Percentiles rank a stretch among this genome's conserved stretches.
These are phyloP conservation scores for Catharus bicknelli DNA, from an alignment of 2,113 vertebrate species.

Conservation along the genomic window DNA sequence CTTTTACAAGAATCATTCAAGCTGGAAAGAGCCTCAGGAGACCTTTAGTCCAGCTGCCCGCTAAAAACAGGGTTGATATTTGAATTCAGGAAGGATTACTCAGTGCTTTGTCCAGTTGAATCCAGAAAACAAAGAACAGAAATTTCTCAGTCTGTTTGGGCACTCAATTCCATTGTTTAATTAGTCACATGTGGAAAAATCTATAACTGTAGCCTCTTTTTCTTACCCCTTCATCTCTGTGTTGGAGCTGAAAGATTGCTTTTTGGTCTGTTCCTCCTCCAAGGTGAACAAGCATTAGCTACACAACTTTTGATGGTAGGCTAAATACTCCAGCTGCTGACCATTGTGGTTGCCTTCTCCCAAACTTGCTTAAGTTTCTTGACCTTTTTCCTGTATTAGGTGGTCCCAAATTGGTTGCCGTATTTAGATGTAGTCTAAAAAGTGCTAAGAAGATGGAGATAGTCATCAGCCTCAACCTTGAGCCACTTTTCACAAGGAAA, in stretches of 20 bases:
- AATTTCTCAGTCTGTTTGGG: neutral
- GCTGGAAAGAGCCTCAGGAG: neutral
- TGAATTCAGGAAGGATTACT: neutral
- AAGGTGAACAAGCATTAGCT: neutral
- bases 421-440: neutral
- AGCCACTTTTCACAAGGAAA: neutral
- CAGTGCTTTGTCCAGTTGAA: neutral
- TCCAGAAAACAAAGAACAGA: neutral
- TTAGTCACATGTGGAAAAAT: neutral
- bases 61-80: neutral
- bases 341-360: neutral
- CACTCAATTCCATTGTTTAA: rapidly evolving
- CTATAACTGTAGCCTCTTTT: neutral
- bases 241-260: neutral
- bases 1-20: neutral
- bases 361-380: neutral
- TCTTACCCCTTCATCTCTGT: neutral
- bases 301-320: neutral
- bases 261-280: neutral
- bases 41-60: neutral
- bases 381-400: neutral
- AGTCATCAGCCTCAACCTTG: rapidly evolving
- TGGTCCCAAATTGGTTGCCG: neutral
- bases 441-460: neutral
- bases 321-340: neutral